phyloP scores from a whole-genome alignment of 2,797 vertebrate genomes.

The Dipus sagitta region DNA sequence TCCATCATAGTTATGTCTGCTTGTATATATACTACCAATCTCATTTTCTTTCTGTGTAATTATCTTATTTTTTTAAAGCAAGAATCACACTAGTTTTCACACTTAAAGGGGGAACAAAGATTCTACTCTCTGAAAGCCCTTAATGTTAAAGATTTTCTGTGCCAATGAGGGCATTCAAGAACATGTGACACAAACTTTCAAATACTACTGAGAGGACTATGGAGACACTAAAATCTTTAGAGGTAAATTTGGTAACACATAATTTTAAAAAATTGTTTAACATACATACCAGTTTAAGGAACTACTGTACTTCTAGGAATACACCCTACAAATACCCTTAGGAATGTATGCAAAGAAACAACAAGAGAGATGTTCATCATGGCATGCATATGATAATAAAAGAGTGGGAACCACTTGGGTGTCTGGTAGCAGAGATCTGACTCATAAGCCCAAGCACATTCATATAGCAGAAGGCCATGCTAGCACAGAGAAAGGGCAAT shows the following conservation, averaged over 20 bases:
- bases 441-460: background rate
- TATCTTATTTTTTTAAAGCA: background rate
- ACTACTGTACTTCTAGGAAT: background rate
- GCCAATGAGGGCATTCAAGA: conserved; percentile 31
- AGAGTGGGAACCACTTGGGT: background rate
- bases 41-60: background rate
- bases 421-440: background rate
- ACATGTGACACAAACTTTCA: background rate
- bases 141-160: background rate
- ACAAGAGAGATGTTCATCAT: background rate
- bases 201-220: background rate
- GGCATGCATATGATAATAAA: background rate
- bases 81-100: background rate
- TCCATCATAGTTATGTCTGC: background rate
- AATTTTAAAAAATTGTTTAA: background rate
- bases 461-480: background rate
- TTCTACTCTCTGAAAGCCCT: background rate
- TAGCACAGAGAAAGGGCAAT: background rate
- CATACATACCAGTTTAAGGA: background rate
- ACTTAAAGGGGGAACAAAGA: conserved; percentile 24
- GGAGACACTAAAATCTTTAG: conserved; percentile 5
- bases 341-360: conserved; percentile 2
- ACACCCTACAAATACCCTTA: background rate
- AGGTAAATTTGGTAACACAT: conserved; percentile 19
- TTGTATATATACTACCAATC: background rate